phyloP scores from a whole-genome alignment of 2,113 vertebrate genomes.

The Cyphotilapia sp. region DNA sequence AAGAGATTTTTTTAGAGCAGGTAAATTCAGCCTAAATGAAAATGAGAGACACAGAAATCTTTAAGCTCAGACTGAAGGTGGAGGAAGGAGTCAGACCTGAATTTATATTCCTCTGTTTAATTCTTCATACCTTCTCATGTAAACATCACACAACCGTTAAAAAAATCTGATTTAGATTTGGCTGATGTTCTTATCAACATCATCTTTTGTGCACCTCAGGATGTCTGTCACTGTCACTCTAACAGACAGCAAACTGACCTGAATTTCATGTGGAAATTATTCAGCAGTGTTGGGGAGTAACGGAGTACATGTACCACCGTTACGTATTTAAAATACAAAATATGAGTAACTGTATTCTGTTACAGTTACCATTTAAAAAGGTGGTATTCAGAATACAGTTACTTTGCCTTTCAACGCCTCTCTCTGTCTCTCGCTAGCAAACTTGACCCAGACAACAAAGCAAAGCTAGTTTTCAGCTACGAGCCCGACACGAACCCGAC shows the following conservation, averaged over 20 bases:
- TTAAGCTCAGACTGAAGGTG: not conserved
- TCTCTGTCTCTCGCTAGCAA: too few species aligned
- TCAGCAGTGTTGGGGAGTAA: not conserved
- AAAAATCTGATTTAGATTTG: not conserved
- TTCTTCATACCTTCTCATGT: not conserved
- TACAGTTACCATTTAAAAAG: not conserved
- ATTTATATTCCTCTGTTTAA: not conserved
- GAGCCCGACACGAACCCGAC: accelerated
- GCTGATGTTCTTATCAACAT: not conserved
- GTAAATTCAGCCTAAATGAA: not conserved
- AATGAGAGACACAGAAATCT: not conserved
- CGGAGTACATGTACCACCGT: accelerated
- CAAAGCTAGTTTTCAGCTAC: accelerated
- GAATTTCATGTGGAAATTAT: not conserved
- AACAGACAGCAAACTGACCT: not conserved
- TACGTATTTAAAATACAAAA: not conserved
- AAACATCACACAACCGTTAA: not conserved
- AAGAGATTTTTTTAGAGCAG: not conserved
- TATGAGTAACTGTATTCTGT: not conserved
- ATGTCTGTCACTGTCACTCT: not conserved
- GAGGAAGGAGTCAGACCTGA: not conserved
- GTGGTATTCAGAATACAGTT: not conserved
- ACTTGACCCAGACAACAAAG: not conserved
- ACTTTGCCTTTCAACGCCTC: not conserved
- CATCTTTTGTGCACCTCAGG: not conserved